Evolutionary conservation across 2,797 vertebrate species (phyloP).

Genomic region (Anabacerthia variegaticeps): DNA sequence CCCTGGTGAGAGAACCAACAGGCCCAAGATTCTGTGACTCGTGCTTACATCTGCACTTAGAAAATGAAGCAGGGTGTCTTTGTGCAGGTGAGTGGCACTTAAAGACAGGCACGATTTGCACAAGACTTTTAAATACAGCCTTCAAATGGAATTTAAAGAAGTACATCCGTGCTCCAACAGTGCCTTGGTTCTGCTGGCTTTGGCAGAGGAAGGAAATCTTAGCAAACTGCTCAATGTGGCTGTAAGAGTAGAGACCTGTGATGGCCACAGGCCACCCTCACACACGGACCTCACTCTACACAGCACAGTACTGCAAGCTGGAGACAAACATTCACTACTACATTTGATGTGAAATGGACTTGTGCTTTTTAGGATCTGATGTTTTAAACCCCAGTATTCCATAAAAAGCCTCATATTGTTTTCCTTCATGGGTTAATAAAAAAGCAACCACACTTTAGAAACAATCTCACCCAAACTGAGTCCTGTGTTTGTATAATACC

Average conservation of each 20-base stretch:
- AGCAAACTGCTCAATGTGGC: rapidly evolving
- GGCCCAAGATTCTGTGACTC: not conserved
- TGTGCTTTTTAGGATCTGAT: not conserved
- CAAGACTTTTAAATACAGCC: not conserved
- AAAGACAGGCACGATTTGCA: not conserved
- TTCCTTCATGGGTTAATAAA: not conserved
- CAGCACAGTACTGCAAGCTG: not conserved
- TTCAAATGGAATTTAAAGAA: not conserved
- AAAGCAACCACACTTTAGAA: not conserved
- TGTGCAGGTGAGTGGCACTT: not conserved
- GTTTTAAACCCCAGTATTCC: not conserved
- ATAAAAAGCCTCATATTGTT: not conserved
- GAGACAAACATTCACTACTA: not conserved
- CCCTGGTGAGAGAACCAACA: not conserved
- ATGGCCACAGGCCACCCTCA: not conserved
- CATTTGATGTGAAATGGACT: not conserved
- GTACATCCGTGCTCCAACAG: not conserved
- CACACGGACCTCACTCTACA: not conserved
- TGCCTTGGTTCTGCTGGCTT: not conserved
- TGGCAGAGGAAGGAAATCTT: not conserved
- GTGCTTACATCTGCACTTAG: rapidly evolving
- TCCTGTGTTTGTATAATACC: not conserved
- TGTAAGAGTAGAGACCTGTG: not conserved
- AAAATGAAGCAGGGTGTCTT: not conserved
- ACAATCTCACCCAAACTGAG: not conserved